Base-by-base conservation (phyloP, 37 sponge, comb jelly and placozoan species). In the Spongilla lacustris region DNA sequence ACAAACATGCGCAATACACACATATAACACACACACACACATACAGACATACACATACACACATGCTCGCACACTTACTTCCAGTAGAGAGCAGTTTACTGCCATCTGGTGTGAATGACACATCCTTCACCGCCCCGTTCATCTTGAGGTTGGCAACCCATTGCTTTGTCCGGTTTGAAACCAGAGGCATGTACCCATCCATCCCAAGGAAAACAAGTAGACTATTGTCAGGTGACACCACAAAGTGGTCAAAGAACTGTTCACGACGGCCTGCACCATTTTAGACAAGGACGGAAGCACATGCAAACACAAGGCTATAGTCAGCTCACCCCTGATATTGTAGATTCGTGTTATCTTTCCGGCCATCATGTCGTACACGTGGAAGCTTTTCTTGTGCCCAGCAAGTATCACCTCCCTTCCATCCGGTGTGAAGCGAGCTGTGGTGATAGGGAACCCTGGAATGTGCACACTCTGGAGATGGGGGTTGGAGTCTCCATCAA, bases 161-260 rank as follows among this genome's bases (percentile, higher is more conserved):
- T 82, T 97, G 95, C 71, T 95, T 97, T 11, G 95, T 91, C 94
- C 93, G 85, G 80, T 91, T 89, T 5, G 98, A 97, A 14, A 97
- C 80, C 0, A 97, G 77, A n/a, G 84, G 74, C 30, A 95, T 89
- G 84, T 86, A 95, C 27, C 98, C 98, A 78, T 97, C 91, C 70
- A 85, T 83, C 21, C 95, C 96, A 2, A 91, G 84, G 77, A 97
- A 97, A 14, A 89, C 95, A 14, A 97, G 67, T 32, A 80, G 73
- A 28, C 93, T 78, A 68, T 93, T 93, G 72, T 95, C 93, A 48
- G 95, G 98, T 26, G 98, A 95, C 11, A 95, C 89, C 4, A 73
- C 76, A 83, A 93, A 97, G 8, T 66, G 83, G 29, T 81, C 78
- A 74, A 83, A 95, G 23, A 37, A 70, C 34, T 79, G 83, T 32